Base-by-base conservation (phyloP, 2,888 invertebrate genomes). In the Pinctada fucata region DNA sequence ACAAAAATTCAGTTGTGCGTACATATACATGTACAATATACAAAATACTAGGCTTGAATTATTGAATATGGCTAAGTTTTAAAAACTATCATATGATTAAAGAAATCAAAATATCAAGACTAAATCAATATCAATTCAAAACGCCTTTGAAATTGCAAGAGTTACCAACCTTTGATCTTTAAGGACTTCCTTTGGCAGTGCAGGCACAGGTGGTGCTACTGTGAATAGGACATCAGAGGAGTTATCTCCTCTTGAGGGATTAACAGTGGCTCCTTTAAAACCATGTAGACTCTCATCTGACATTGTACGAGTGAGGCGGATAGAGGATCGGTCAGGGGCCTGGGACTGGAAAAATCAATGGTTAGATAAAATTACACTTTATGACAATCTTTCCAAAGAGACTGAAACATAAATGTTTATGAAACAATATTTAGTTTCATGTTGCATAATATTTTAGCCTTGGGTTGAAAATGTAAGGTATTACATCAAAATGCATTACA, bases 221-320 rank as follows among this genome's bases (percentile, higher is more conserved):
- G 82, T 78, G 75, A 86, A 84, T 64, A 85, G 72, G 5, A 84
- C 81, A 70, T 86, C 86, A 4, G 84, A 71, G 49, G 83, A 49
- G 65, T 83, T 82, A 31, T 63, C 72, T 5, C 83, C 85, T 13
- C 81, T 65, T 52, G 78, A 48, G 31, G 75, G 72, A 4, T 69
- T 49, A 48, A 75, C 6, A 13, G 82, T 76, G 47, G 79, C 81
- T 48, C 84, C 86, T 72, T 90, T 90, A 50, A 85, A 85, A 76
- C 90, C 90, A 82, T 89, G 89, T 75, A 91, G 82, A 81, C 91
- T 91, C 84, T 91, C 91, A 79, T 91, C 91, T 5, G 91, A 91
- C 82, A 90, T 86, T 2, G 91, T 90, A 45, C 91, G 83, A 75
- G 89, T 91, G 3, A 90, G 83, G 0, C 87, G 87, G 93, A 85